Base-by-base conservation (phyloP, 2,797 vertebrate genomes). In the Emys orbicularis region DNA sequence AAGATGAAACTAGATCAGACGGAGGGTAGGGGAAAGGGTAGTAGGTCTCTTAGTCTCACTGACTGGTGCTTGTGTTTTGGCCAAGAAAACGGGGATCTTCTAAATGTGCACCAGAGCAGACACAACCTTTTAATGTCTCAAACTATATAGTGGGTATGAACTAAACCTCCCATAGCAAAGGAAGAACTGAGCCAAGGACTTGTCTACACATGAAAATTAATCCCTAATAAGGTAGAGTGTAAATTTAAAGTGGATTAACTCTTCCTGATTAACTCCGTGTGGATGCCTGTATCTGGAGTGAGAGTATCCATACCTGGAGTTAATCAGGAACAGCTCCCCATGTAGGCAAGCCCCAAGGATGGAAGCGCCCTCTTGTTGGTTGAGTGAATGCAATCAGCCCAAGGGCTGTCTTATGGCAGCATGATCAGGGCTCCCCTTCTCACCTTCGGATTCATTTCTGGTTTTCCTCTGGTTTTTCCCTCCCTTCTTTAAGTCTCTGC, bases 401-500 rank as follows among this genome's bases (percentile, higher is more conserved):
- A 31, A 59, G 29, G 29, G 57, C 10, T 37, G 19, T 11, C n/a
- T 37, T n/a, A 5, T 9, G 1, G 79, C 79, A 4, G 31, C 13
- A 72, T 2, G 50, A 5, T 8, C 81, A 8, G 57, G 0, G 57
- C 0, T n/a, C 34, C 4, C 8, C 9, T 49, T 11, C 37, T 5
- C 1, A 50, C 31, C 81, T 31, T 59, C 0, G 0, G 50, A 2
- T 10, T 19, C 44, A 8, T 12, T 1, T 9, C 5, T 8, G 1
- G 2, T 18, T 72, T 54, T 5, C 41, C 79, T 8, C 5, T 44
- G 19, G 0, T 4, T 44, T 86, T 25, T 81, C 47, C 57, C 21
- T n/a, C 31, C 31, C 7, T 1, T 50, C 27, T 56, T 76, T 79
- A 74, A 29, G 7, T 97, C 85, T 97, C 94, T 96, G 56, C 96